Percentiles rank a stretch among this genome's conserved stretches.
Conservation (phyloP, 2,113 vertebrate genomes). For the Coregonus clupeaformis region DNA sequence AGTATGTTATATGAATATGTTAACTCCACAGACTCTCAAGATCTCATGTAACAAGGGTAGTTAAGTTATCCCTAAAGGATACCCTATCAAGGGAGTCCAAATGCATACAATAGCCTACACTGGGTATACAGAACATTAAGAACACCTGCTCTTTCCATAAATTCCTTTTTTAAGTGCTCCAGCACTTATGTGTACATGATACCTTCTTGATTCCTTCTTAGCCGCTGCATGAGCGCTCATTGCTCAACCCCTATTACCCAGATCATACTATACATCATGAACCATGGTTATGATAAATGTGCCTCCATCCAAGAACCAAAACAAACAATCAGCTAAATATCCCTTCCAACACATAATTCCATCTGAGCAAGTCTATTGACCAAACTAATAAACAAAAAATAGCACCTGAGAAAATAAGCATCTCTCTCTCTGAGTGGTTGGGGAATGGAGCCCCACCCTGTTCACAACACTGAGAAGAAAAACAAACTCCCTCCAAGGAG, state of each 20-base stretch:
- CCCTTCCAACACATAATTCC: slow-evolving; percentile 51
- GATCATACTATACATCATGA: background rate
- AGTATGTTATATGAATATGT: too few species aligned
- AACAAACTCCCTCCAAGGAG: slow-evolving; percentile 73
- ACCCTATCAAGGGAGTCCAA: too few species aligned
- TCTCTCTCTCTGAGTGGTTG: slow-evolving; percentile 55
- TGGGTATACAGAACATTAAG: too few species aligned
- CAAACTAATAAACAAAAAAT: slow-evolving; percentile 54
- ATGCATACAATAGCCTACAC: too few species aligned
- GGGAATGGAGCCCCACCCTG: slow-evolving; percentile 61
- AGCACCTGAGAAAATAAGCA: slow-evolving; percentile 56
- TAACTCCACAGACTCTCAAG: too few species aligned
- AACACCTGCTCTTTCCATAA: too few species aligned
- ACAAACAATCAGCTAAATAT: slow-evolving; percentile 11
- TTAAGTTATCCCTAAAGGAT: too few species aligned
- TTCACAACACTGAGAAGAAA: slow-evolving; percentile 63
- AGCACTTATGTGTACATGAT: background rate
- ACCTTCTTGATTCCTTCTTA: too few species aligned
- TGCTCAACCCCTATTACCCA: background rate
- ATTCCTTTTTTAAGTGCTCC: background rate
- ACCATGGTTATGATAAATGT: background rate
- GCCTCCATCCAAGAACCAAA: background rate
- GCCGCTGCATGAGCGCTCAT: background rate
- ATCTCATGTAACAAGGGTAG: too few species aligned
- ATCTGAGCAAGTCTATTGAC: slow-evolving; percentile 50